Percentiles rank a stretch among this genome's conserved stretches.
Conservation (phyloP, 2,797 vertebrate species). For the Trichosurus vulpecula region DNA sequence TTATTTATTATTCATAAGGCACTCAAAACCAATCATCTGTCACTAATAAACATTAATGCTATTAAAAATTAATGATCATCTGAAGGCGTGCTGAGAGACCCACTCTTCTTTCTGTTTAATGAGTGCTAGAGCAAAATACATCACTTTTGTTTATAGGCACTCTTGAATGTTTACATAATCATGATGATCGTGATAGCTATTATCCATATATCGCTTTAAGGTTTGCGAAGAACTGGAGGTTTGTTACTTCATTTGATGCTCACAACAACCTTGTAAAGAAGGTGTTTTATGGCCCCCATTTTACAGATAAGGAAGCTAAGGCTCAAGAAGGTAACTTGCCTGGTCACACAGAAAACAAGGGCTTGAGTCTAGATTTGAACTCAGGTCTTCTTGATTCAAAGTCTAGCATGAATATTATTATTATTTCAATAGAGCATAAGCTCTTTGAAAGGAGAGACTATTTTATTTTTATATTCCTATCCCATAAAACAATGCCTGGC, state of each 20-base stretch:
- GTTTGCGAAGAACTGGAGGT: background rate
- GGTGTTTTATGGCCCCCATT: background rate
- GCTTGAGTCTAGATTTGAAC: background rate
- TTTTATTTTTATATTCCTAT: background rate
- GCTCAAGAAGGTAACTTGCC: background rate
- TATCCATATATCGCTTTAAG: background rate
- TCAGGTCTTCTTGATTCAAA: background rate
- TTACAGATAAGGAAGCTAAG: background rate
- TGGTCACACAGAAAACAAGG: background rate
- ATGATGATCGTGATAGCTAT: background rate
- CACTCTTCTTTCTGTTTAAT: slow-evolving; percentile 80
- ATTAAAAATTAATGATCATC: slow-evolving; percentile 85
- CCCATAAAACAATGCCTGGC: background rate
- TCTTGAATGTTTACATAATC: slow-evolving; percentile 45
- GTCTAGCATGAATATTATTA: background rate
- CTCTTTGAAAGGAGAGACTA: background rate
- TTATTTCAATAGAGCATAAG: background rate
- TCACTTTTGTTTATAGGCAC: slow-evolving; percentile 60
- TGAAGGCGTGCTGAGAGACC: slow-evolving; percentile 78
- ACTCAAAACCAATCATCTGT: slow-evolving; percentile 84
- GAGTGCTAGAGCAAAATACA: slow-evolving; percentile 73
- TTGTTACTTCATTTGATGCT: background rate
- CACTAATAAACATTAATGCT: slow-evolving; percentile 85
- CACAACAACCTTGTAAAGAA: background rate
- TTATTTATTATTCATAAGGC: slow-evolving; percentile 84